Base-by-base conservation (phyloP, 2,113 vertebrate species). In the Amia ocellicauda region DNA sequence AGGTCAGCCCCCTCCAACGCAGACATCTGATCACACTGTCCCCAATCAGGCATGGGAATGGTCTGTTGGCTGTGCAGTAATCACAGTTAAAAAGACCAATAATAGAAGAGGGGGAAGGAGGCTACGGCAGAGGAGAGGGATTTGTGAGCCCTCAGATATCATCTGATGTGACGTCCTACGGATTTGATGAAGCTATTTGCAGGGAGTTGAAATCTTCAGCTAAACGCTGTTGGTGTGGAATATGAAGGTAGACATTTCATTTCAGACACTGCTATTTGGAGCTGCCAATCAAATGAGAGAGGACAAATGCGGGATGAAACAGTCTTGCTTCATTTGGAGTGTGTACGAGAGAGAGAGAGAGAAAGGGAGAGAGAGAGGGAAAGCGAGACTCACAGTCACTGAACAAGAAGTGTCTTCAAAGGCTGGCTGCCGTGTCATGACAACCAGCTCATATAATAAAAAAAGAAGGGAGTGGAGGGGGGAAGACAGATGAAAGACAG, bases 291-390 rank as follows among this genome's bases (percentile, higher is more conserved):
- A 42, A 16, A 13, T 0, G 60, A 13, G 4, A 26, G 49, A 3
- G 26, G 19, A 11, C 19, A 40, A 19, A 16, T 23, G 53, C 36
- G 24, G 26, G 41, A 5, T 19, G 40, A 64, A 31, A 41, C 20
- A 54, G 61, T 52, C 53, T 36, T 45, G 36, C 28, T 64, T 64
- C 28, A 64, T 64, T 64, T 64, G 52, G 52, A 57, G 52, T 20
- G n/a, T 45, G 20, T 43, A n/a, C 43, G 40, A 57, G 40, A 43
- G 62, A 56, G 28, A 56, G 62, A 45, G n/a, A n/a, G n/a, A n/a
- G n/a, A n/a, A n/a, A n/a, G 40, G 47, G 40, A 43, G 52, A 56
- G 28, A 56, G 62, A 45, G n/a, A n/a, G n/a, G n/a, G n/a, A n/a
- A n/a, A n/a, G n/a, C n/a, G 60, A 41, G 31, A 41, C 9, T 26